Conservation (phyloP, 2,888 invertebrate species). For the Thymelicus acteon region DNA sequence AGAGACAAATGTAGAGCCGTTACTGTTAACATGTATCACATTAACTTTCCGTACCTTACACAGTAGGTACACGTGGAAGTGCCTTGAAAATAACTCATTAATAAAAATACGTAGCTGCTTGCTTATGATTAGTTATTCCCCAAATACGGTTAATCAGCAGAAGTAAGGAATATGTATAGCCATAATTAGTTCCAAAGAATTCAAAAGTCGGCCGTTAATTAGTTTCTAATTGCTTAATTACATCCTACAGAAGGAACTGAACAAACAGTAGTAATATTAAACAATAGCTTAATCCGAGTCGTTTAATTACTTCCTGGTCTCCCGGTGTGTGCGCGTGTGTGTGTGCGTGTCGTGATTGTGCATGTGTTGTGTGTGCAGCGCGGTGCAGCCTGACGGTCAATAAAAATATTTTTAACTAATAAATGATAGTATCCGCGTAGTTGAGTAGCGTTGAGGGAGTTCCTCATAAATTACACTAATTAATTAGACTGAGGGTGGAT, state of each 20-base stretch:
- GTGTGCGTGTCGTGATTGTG: neutral
- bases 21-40: too few species aligned
- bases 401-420: slow-evolving; percentile 19
- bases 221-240: neutral
- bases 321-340: neutral
- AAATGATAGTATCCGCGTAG: slow-evolving; percentile 18
- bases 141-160: neutral
- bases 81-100: too few species aligned
- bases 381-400: slow-evolving; percentile 4
- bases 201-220: neutral
- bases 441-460: slow-evolving; percentile 24
- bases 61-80: too few species aligned
- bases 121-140: too few species aligned
- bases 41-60: too few species aligned
- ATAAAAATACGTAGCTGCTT: too few species aligned
- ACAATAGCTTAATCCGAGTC: slow-evolving; percentile 26
- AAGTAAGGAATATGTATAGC: neutral
- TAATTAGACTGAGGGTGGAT: slow-evolving; percentile 21
- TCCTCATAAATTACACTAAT: slow-evolving; percentile 28
- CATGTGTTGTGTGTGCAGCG: neutral
- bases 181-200: slow-evolving; percentile 7
- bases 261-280: slow-evolving; percentile 5
- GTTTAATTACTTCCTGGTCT: slow-evolving; percentile 11
- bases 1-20: too few species aligned
- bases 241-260: neutral